These are phyloP conservation scores for Neoaliturus tenellus DNA, from an alignment of 2,888 invertebrate genomes.

Conservation along the genomic window DNA sequence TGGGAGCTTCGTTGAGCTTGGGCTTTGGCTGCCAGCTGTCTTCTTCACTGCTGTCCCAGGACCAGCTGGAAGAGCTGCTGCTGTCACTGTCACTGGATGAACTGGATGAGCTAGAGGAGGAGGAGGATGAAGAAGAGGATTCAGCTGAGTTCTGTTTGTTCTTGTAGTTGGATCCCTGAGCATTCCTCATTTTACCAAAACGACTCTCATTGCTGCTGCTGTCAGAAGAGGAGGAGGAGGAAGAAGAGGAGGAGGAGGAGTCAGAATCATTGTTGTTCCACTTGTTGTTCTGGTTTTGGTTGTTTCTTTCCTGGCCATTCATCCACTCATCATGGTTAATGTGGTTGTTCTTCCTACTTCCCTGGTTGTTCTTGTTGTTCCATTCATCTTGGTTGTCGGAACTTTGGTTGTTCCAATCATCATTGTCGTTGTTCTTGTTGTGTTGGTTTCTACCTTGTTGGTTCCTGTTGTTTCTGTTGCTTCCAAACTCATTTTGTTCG, in stretches of 20 bases:
- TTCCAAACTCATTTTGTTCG: slow-evolving; percentile 1
- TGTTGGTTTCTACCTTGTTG: slow-evolving; percentile 68
- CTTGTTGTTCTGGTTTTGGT: slow-evolving; percentile 53
- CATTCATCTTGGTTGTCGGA: slow-evolving; percentile 53
- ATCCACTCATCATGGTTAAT: slow-evolving; percentile 65
- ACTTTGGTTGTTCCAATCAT: slow-evolving; percentile 39
- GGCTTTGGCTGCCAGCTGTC: slow-evolving; percentile 71
- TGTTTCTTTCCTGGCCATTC: slow-evolving; percentile 65
- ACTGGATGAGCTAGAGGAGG: slow-evolving; percentile 61
- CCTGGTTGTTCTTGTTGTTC: slow-evolving; percentile 44
- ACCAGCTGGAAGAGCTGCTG: slow-evolving; percentile 72
- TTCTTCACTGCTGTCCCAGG: slow-evolving; percentile 72
- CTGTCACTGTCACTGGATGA: slow-evolving; percentile 66
- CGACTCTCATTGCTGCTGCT: slow-evolving; percentile 42
- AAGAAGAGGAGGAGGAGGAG: slow-evolving; percentile 58
- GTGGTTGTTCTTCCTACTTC: slow-evolving; percentile 30
- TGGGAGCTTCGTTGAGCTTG: slow-evolving; percentile 72
- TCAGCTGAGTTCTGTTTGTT: background rate
- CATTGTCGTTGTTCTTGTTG: slow-evolving; percentile 62
- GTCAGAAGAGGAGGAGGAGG: slow-evolving; percentile 61
- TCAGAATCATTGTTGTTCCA: background rate
- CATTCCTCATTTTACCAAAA: slow-evolving; percentile 5
- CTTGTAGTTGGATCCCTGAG: background rate
- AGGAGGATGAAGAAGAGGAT: background rate
- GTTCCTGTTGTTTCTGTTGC: slow-evolving; percentile 61